Evolutionary conservation across 2,113 vertebrate species (phyloP).

Genomic region (Xyliphius kryptos): DNA sequence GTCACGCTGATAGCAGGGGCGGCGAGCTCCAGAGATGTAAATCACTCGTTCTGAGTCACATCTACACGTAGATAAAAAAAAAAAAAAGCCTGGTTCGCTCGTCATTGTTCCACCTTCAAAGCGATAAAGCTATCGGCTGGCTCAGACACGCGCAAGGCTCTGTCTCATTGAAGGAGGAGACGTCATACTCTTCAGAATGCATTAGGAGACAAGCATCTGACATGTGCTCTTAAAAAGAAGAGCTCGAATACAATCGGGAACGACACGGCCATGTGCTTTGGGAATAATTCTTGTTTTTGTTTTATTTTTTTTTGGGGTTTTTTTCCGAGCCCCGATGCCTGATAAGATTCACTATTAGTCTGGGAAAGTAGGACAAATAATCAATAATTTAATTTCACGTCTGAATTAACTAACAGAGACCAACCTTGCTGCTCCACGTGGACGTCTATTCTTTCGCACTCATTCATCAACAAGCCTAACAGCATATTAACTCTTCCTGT

Average conservation of each 20-base stretch:
- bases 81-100: conserved; percentile 7
- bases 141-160: no score
- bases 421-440: no score
- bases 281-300: no score
- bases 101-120: conserved; percentile 40
- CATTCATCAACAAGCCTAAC: no score
- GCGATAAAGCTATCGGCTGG: no score
- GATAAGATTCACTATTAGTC: conserved; percentile 36
- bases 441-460: no score
- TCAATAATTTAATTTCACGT: conserved; percentile 49
- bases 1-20: not conserved
- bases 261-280: no score
- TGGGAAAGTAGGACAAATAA: conserved; percentile 32
- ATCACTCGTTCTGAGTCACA: conserved; percentile 2
- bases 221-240: conserved; percentile 31
- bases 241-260: conserved; percentile 24
- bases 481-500: no score
- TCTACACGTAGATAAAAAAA: conserved; percentile 18
- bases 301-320: conserved; percentile 3
- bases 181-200: conserved; percentile 46
- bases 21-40: conserved; percentile 19
- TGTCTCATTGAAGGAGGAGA: conserved; percentile 43
- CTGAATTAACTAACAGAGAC: no score
- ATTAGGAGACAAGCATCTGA: conserved; percentile 48
- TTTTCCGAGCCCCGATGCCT: not conserved